Conservation (phyloP, 1,140 invertebrate species). For the Papilio machaon region DNA sequence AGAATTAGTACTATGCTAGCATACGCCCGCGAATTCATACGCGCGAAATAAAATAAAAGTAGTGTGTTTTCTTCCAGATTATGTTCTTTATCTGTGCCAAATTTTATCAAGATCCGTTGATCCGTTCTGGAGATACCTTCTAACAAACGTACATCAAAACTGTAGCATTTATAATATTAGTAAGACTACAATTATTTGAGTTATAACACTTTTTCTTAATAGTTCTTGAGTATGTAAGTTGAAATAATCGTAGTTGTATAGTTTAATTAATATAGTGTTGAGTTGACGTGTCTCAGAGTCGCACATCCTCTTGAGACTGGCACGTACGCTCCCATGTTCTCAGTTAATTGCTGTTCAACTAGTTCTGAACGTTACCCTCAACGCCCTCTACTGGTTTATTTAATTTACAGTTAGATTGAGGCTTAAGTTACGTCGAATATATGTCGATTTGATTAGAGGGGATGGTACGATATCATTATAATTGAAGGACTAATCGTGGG, state of each 20-base stretch:
- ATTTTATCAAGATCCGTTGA: too few relatives aligned
- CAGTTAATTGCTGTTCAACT: slow-evolving; percentile 11
- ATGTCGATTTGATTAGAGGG: background rate
- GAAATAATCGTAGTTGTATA: background rate
- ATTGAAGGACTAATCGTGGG: background rate
- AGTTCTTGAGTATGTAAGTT: background rate
- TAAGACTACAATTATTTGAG: too few relatives aligned
- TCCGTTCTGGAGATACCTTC: too few relatives aligned
- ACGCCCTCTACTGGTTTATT: background rate
- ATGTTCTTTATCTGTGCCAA: too few relatives aligned
- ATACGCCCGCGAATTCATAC: background rate
- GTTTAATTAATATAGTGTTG: background rate
- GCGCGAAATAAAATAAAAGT: background rate
- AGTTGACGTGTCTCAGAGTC: background rate
- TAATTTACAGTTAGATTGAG: background rate
- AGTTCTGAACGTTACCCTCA: background rate
- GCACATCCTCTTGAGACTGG: background rate
- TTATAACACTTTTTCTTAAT: background rate
- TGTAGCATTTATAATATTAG: too few relatives aligned
- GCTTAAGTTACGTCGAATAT: background rate
- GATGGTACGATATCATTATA: background rate
- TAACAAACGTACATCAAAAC: too few relatives aligned
- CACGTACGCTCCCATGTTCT: background rate
- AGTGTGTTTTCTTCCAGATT: too few relatives aligned
- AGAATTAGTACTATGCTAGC: background rate